Evolutionary conservation across 2,888 invertebrate species (phyloP).

Genomic region (Drosophila pseudotakahashii): DNA sequence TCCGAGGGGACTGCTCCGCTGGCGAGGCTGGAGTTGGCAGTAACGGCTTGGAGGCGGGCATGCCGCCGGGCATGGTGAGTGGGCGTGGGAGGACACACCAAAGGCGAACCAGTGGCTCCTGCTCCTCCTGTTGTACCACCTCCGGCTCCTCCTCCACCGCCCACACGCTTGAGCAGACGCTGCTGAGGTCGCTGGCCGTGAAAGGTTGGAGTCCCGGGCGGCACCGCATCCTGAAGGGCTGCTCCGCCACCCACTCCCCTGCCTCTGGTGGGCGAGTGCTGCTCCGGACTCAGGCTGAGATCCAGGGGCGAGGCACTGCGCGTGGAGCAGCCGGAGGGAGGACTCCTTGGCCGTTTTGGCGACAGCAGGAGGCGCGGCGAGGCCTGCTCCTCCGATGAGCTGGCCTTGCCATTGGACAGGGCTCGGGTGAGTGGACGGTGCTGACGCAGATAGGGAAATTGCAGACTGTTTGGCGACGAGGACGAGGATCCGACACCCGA

Average conservation of each 20-base stretch:
- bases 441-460: conserved; percentile 82
- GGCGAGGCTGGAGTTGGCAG: conserved; percentile 83
- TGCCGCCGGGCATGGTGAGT: conserved; percentile 92
- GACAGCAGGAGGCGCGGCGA: conserved; percentile 79
- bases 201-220: conserved; percentile 82
- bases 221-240: conserved; percentile 31
- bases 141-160: conserved; percentile 75
- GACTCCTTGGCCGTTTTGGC: conserved; percentile 81
- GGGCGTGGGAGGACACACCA: conserved; percentile 94
- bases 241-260: conserved; percentile 64
- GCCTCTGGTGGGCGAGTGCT: conserved; percentile 70
- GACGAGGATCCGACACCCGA: conserved; percentile 16
- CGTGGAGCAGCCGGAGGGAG: conserved; percentile 84
- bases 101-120: conserved; percentile 55
- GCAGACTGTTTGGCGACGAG: conserved; percentile 41
- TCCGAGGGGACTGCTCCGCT: conserved; percentile 32
- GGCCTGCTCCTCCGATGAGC: conserved; percentile 36
- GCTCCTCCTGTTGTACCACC: conserved; percentile 23
- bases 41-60: conserved; percentile 76
- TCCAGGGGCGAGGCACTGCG: conserved; percentile 84
- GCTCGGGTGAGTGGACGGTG: conserved; percentile 90
- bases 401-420: conserved; percentile 86
- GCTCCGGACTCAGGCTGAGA: conserved; percentile 72
- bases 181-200: conserved; percentile 86
- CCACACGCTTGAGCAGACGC: conserved; percentile 86